A percentile compares a stretch with the other conserved stretches of the same genome.
Evolutionary conservation across 53 echinoderm and acorn worm species (phyloP).

Genomic region (Echinarachnius parma): DNA sequence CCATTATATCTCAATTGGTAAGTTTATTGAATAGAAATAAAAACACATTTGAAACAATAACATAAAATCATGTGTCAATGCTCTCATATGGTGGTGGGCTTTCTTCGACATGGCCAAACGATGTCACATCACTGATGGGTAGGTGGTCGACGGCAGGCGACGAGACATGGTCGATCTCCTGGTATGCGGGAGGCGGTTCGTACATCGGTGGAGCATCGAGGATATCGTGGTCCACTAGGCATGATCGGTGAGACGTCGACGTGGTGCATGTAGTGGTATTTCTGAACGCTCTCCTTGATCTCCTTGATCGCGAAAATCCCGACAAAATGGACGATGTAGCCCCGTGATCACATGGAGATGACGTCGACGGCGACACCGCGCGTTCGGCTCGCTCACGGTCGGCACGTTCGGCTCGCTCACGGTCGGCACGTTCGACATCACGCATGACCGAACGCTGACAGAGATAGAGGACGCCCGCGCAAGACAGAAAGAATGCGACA

Average conservation of each 20-base stretch:
- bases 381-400: background rate
- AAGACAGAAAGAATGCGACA: slow-evolving; percentile 14
- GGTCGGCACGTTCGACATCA: slow-evolving; percentile 18
- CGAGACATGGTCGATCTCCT: slow-evolving; percentile 12
- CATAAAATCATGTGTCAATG: slow-evolving; percentile 12
- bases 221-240: slow-evolving; percentile 31
- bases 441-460: slow-evolving; percentile 28
- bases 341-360: background rate
- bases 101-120: background rate
- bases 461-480: slow-evolving; percentile 42
- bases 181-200: slow-evolving; percentile 23
- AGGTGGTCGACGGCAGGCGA: slow-evolving; percentile 3
- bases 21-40: no score
- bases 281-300: slow-evolving; percentile 11
- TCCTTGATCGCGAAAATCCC: background rate
- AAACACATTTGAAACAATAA: no score
- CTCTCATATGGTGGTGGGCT: slow-evolving; percentile 28
- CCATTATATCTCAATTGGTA: no score
- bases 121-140: background rate
- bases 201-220: slow-evolving; percentile 10
- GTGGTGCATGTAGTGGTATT: no score
- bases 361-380: background rate
- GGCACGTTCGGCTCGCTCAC: background rate
- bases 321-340: background rate
- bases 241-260: background rate